Percentiles rank a stretch among this genome's conserved stretches.
These are phyloP conservation scores for Acrobasis repandana DNA, from an alignment of 2,888 invertebrate species.

Conservation along the genomic window DNA sequence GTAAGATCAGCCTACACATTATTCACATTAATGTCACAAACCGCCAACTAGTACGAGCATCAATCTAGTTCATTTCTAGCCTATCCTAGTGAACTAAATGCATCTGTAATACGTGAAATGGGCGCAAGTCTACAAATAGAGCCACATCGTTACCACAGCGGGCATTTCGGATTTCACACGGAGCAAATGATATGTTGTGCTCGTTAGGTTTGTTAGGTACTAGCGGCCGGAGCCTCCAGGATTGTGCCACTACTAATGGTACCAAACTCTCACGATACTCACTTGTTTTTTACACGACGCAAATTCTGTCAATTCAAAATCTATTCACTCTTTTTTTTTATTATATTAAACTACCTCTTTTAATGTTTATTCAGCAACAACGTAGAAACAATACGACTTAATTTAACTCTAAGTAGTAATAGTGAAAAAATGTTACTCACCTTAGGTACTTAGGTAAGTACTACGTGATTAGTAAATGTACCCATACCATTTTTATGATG, in stretches of 20 bases:
- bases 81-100: slow-evolving; percentile 20
- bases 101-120: slow-evolving; percentile 17
- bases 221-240: slow-evolving; percentile 14
- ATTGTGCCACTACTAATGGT: slow-evolving; percentile 8
- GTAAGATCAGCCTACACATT: slow-evolving; percentile 43
- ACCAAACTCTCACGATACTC: too few species aligned
- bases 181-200: slow-evolving; percentile 51
- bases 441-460: too few species aligned
- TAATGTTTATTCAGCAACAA: too few species aligned
- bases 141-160: slow-evolving; percentile 42
- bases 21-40: slow-evolving; percentile 37
- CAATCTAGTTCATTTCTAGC: slow-evolving; percentile 15
- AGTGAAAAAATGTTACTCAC: too few species aligned
- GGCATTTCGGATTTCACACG: slow-evolving; percentile 47
- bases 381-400: too few species aligned
- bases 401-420: too few species aligned
- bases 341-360: too few species aligned
- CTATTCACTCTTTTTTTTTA: not conserved
- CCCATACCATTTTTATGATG: too few species aligned
- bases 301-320: too few species aligned
- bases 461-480: too few species aligned
- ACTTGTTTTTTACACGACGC: too few species aligned
- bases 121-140: slow-evolving; percentile 38
- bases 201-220: slow-evolving; percentile 41
- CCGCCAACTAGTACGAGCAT: not conserved